These are phyloP conservation scores for Morpho helenor DNA, from an alignment of 2,888 invertebrate species.

Conservation along the genomic window DNA sequence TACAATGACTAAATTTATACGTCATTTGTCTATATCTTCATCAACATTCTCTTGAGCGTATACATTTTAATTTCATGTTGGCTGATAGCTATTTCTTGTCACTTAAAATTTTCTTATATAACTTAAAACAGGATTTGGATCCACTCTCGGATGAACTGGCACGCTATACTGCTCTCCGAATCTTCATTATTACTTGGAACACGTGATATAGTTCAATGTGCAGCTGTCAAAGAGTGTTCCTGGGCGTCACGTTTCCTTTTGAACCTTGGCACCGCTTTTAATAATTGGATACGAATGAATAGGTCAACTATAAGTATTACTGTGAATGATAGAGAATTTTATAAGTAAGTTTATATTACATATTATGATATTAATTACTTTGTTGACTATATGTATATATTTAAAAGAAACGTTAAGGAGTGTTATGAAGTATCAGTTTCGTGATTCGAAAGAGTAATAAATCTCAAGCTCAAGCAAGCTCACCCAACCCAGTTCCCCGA, in stretches of 20 bases:
- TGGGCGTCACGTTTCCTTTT: conserved; percentile 55
- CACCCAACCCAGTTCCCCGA: too few relatives aligned
- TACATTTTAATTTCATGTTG: background rate
- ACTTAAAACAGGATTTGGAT: conserved; percentile 52
- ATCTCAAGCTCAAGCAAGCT: too few relatives aligned
- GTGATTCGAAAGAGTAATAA: too few relatives aligned
- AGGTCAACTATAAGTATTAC: conserved; percentile 36
- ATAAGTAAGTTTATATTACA: conserved; percentile 19
- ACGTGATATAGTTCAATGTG: conserved; percentile 49
- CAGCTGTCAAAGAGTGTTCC: conserved; percentile 53
- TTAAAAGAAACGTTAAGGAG: too few relatives aligned
- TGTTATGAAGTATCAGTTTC: too few relatives aligned
- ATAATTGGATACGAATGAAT: conserved; percentile 45
- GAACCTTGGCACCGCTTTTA: conserved; percentile 47
- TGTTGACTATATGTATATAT: too few relatives aligned
- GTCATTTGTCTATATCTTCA: background rate
- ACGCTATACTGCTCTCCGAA: conserved; percentile 51
- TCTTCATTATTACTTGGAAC: conserved; percentile 50
- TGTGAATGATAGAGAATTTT: conserved; percentile 36
- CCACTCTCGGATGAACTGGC: conserved; percentile 56
- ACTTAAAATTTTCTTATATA: background rate
- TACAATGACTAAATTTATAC: too few relatives aligned
- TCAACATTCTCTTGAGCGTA: background rate
- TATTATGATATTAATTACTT: background rate
- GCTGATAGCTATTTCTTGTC: background rate